Conservation (phyloP, 2,113 vertebrate species). For the Ochotona curzoniae region DNA sequence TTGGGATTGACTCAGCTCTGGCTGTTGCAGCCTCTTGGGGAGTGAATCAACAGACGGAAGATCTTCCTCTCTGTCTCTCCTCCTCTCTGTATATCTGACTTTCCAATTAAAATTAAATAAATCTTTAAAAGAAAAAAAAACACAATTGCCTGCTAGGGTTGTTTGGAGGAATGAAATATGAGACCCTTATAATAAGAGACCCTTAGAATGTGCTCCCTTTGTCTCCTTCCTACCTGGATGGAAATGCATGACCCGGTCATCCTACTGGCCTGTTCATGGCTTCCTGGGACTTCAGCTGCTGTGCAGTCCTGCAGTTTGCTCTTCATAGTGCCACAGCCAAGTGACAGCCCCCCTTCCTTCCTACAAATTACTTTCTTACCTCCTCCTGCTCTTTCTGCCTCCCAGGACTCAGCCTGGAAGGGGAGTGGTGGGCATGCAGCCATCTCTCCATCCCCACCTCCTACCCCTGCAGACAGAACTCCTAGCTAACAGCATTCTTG, state of each 20-base stretch:
- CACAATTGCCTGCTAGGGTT: not conserved
- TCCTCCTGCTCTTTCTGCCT: not conserved
- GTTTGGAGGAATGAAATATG: not conserved
- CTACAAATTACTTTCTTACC: not conserved
- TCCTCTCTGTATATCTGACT: no score
- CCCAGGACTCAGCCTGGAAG: not conserved
- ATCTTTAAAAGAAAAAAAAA: no score
- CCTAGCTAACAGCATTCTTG: not conserved
- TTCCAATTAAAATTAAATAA: no score
- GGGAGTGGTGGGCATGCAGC: no score
- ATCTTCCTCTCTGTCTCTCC: no score
- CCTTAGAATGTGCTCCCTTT: accelerated
- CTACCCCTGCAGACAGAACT: not conserved
- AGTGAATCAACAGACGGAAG: no score
- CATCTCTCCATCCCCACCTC: not conserved
- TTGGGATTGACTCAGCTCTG: no score
- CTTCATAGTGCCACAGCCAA: no score
- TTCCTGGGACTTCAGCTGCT: not conserved
- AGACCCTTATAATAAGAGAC: not conserved
- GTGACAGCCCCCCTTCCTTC: not conserved
- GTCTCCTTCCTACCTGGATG: not conserved
- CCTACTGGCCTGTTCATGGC: not conserved
- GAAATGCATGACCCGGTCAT: not conserved
- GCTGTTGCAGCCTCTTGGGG: no score
- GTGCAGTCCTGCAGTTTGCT: not conserved